phyloP scores from a whole-genome alignment of 2,113 vertebrate species.

The Oncorhynchus kisutch region DNA sequence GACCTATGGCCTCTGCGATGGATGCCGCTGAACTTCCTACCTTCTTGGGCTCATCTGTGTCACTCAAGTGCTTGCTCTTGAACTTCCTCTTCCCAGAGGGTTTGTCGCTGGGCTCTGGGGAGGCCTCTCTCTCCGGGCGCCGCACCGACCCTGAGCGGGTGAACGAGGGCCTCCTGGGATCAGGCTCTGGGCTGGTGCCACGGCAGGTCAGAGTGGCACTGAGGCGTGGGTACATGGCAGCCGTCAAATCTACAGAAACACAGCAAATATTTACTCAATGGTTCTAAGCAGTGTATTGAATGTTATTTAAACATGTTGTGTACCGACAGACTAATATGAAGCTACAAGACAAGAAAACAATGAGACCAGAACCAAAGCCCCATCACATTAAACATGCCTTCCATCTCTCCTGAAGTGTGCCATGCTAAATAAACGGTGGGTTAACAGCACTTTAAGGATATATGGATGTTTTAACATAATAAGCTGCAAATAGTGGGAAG shows the following conservation, averaged over 20 bases:
- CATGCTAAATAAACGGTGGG: not conserved
- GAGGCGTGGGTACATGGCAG: conserved; percentile 52
- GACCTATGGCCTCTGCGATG: not conserved
- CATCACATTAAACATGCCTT: not conserved
- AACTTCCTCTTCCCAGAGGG: conserved; percentile 97
- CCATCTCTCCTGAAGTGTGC: not conserved
- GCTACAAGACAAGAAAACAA: not conserved
- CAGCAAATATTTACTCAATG: not conserved
- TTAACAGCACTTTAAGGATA: not conserved
- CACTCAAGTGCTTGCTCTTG: conserved; percentile 93
- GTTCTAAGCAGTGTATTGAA: not conserved
- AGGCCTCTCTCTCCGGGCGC: conserved; percentile 67
- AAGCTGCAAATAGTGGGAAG: no score
- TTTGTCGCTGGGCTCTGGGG: conserved; percentile 82
- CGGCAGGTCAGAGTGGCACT: conserved; percentile 31
- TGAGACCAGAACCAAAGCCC: not conserved
- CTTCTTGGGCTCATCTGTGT: conserved; percentile 82
- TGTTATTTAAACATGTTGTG: not conserved
- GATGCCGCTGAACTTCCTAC: conserved; percentile 57
- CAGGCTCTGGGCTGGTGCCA: conserved; percentile 55
- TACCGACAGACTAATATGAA: not conserved
- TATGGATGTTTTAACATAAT: no score
- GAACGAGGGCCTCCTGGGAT: conserved; percentile 57
- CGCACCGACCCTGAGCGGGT: conserved; percentile 72
- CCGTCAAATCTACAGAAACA: conserved; percentile 61